Evolutionary conservation across 2,888 invertebrate genomes (phyloP), one percentile per base, ranked within the genome.

Genomic region (Caenorhabditis afra): DNA sequence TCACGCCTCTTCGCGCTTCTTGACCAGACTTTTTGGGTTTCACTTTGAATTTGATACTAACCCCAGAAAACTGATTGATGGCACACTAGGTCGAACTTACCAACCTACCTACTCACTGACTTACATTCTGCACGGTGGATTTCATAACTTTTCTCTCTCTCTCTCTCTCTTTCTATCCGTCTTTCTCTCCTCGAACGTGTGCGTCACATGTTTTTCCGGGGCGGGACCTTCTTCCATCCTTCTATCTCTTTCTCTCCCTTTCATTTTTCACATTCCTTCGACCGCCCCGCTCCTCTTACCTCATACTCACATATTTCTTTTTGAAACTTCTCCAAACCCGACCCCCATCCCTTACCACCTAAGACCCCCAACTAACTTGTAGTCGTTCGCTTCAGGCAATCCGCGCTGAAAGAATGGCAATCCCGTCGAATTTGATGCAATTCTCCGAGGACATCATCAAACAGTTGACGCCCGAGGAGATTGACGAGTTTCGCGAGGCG

Each of bases 401-500:
- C 58, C 55, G 74, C 68, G 79, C 74, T 44, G 75, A 76, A 67
- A 80, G 71, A 71, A 75, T 80, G 80, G 81, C 79, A 65, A 66
- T 81, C 23, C 75, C 82, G 64, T 70, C 81, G 20, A 85, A 82
- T 61, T 64, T 88, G 65, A 89, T 89, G 89, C 86, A 87, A 76
- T 89, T 89, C 77, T 83, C 83, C 59, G 89, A 89, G 81, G 89
- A 89, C 58, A 89, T 87, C 62, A 89, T 89, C 83, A 89, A 88
- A 75, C 84, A 90, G 87, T 67, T 90, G 68, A 87, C 89, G 7
- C 89, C 88, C 10, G 90, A 90, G 58, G 90, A 90, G 61, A 90
- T 90, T 77, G 90, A 90, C 78, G 90, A 90, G 81, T 90, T 90
- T 80, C 82, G 88, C 14, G 90, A 90, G 82, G 88, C 90, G 1